A percentile compares a stretch with the other conserved stretches of the same genome.
These are phyloP conservation scores for Cheilosia pagana DNA, from an alignment of 2,888 invertebrate genomes.

Conservation along the genomic window DNA sequence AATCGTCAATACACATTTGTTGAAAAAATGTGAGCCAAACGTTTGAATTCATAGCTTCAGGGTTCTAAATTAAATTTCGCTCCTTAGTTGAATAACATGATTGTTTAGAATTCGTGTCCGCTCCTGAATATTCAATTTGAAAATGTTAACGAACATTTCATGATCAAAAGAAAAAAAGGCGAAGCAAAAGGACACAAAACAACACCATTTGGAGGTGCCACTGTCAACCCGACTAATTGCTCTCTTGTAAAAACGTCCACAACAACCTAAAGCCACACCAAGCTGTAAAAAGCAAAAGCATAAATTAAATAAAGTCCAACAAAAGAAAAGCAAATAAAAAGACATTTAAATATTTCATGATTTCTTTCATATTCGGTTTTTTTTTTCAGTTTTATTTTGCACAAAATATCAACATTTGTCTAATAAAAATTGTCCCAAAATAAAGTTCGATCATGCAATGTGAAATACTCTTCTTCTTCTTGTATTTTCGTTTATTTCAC, in stretches of 20 bases:
- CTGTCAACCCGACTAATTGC: too few relatives aligned
- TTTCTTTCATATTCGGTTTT: conserved; percentile 65
- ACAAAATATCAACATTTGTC: conserved; percentile 75
- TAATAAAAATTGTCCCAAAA: conserved; percentile 74
- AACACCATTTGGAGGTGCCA: too few relatives aligned
- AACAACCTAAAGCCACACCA: neutral
- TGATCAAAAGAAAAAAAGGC: too few relatives aligned
- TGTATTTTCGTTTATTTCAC: conserved; percentile 49
- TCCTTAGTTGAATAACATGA: too few relatives aligned
- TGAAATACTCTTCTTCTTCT: conserved; percentile 44
- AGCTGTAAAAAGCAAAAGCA: neutral
- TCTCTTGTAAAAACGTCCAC: neutral
- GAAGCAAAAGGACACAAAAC: too few relatives aligned
- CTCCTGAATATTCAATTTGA: too few relatives aligned
- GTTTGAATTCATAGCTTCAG: too few relatives aligned
- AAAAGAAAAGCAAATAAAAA: conserved; percentile 45
- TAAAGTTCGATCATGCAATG: conserved; percentile 72
- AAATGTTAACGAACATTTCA: too few relatives aligned
- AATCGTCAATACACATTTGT: too few relatives aligned
- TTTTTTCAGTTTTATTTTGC: conserved; percentile 65
- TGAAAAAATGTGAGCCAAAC: too few relatives aligned
- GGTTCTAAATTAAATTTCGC: too few relatives aligned
- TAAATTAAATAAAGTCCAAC: conserved; percentile 15
- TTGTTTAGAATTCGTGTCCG: too few relatives aligned
- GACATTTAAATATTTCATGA: conserved; percentile 54